Percentiles rank a stretch among this genome's conserved stretches.
phyloP scores from a whole-genome alignment of 2,797 vertebrate genomes.

The Arremon brunneinucha region DNA sequence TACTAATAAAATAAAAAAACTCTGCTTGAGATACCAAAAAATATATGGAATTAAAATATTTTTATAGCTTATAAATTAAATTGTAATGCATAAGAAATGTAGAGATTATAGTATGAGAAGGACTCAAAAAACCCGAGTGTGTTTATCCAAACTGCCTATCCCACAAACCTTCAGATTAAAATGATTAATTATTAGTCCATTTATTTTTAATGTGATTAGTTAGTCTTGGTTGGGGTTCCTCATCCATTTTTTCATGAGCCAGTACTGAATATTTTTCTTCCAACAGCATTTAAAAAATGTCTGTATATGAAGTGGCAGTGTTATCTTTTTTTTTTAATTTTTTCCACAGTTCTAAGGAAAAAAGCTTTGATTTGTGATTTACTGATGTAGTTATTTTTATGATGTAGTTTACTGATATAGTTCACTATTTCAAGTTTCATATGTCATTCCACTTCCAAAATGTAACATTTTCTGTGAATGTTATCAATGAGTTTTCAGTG shows the following conservation, averaged over 20 bases:
- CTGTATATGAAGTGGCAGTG: background rate
- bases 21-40: background rate
- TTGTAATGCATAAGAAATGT: background rate
- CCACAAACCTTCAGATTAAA: background rate
- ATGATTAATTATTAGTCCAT: background rate
- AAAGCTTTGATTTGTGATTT: background rate
- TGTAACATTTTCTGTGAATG: background rate
- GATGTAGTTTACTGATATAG: background rate
- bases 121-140: background rate
- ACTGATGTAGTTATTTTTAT: background rate
- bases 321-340: background rate
- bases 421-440: background rate
- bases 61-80: background rate
- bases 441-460: background rate
- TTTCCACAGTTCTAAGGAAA: background rate
- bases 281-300: background rate
- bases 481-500: background rate
- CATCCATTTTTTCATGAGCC: background rate
- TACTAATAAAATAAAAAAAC: background rate
- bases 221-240: background rate
- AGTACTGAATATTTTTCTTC: background rate
- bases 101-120: background rate
- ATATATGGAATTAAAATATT: background rate
- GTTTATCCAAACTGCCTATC: background rate
- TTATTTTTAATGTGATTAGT: background rate